Percentiles rank a stretch among this genome's conserved stretches.
Conservation (phyloP, 2,888 invertebrate species). For the Autographa pulchrina region DNA sequence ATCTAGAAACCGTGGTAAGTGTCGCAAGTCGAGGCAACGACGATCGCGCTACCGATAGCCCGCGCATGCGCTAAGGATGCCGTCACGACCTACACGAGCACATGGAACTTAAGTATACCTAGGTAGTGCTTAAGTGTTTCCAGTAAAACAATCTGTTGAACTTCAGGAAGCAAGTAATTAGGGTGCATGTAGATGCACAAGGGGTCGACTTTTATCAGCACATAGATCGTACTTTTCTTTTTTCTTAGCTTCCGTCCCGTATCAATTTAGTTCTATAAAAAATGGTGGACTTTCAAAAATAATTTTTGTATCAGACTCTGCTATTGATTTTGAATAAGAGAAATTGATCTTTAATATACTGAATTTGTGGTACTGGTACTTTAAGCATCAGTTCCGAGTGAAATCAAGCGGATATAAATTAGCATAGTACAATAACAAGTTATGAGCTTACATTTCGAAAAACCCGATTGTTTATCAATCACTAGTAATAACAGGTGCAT, state of each 20-base stretch:
- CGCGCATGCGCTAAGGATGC: constrained; percentile 50
- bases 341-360: no score
- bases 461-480: constrained; percentile 7
- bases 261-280: no score
- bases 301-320: no score
- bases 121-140: constrained; percentile 28
- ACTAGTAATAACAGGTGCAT: constrained; percentile 13
- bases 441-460: constrained; percentile 11
- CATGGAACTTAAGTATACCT: constrained; percentile 29
- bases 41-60: constrained; percentile 64
- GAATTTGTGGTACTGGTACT: no score
- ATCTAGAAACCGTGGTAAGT: constrained; percentile 57
- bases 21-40: constrained; percentile 51
- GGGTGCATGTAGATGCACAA: no score
- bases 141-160: not conserved
- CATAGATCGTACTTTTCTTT: no score
- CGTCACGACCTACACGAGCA: constrained; percentile 63
- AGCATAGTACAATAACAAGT: not conserved
- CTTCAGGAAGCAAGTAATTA: no score
- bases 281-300: no score
- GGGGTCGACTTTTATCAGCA: no score
- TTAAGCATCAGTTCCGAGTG: not conserved
- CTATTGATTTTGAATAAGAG: no score
- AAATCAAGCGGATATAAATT: constrained; percentile 4
- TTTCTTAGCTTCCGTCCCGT: no score